A percentile compares a stretch with the other conserved stretches of the same genome.
Conservation (phyloP, 1,140 invertebrate genomes). For the Seison nebaliae region DNA sequence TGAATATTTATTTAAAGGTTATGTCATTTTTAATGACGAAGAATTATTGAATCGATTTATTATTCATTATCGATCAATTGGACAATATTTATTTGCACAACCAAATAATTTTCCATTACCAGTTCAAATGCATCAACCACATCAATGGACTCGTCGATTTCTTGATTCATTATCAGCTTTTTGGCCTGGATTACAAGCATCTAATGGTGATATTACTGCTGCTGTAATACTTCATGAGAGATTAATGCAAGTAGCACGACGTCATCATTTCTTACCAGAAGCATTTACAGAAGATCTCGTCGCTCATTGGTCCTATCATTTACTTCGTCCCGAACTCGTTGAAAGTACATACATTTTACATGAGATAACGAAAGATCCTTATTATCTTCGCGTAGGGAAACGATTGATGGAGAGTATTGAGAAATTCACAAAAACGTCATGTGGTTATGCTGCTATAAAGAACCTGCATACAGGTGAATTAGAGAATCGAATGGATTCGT, state of each 20-base stretch:
- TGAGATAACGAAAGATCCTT: conserved; percentile 65
- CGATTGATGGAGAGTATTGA: conserved; percentile 66
- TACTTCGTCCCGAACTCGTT: conserved; percentile 75
- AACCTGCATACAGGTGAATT: conserved; percentile 65
- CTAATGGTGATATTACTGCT: conserved; percentile 71
- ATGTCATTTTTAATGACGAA: conserved; percentile 45
- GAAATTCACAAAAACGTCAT: conserved; percentile 61
- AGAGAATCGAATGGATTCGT: conserved; percentile 88
- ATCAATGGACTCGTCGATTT: conserved; percentile 67
- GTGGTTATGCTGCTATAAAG: conserved; percentile 80
- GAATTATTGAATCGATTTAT: conserved; percentile 64
- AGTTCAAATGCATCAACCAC: conserved; percentile 90
- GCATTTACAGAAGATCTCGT: conserved; percentile 31
- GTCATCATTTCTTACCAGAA: conserved; percentile 87
- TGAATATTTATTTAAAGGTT: conserved; percentile 82
- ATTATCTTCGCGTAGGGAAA: conserved; percentile 73
- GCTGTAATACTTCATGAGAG: conserved; percentile 70
- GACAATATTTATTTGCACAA: conserved; percentile 7
- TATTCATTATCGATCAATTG: conserved; percentile 74
- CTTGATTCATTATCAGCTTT: conserved; percentile 90
- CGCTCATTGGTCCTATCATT: conserved; percentile 92
- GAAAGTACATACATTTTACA: conserved; percentile 93
- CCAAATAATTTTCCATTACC: conserved; percentile 21
- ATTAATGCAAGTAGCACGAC: conserved; percentile 68
- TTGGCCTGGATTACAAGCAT: conserved; percentile 60